Conservation (phyloP, 2,888 invertebrate genomes). For the Apoda limacodes region DNA sequence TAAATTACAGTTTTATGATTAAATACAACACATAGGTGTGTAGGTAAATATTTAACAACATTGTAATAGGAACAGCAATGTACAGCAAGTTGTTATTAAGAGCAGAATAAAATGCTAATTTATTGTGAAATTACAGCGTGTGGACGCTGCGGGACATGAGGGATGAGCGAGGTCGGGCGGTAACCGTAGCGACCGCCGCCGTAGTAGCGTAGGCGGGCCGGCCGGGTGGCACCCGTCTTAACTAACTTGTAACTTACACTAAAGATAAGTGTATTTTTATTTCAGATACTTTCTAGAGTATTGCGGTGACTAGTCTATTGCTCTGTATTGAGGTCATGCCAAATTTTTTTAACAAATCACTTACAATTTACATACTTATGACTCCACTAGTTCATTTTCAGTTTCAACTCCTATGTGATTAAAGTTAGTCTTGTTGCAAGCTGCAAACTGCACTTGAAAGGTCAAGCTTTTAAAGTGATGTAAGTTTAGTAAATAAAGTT, state of each 20-base stretch:
- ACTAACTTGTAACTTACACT: constrained; percentile 1
- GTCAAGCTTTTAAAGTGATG: constrained; percentile 28
- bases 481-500: constrained; percentile 34
- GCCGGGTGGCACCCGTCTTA: constrained; percentile 24
- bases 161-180: constrained; percentile 38
- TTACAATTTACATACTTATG: neutral
- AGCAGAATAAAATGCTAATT: constrained; percentile 17
- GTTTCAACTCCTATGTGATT: too few species aligned
- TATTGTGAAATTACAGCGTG: constrained; percentile 21
- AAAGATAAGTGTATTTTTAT: constrained; percentile 6
- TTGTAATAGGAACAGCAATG: neutral
- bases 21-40: too few species aligned
- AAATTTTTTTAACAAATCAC: constrained; percentile 1
- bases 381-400: too few species aligned
- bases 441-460: too few species aligned
- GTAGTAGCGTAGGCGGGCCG: constrained; percentile 39
- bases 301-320: too few species aligned
- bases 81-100: neutral
- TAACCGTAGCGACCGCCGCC: constrained; percentile 43
- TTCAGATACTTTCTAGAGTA: constrained; percentile 5
- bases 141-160: constrained; percentile 26
- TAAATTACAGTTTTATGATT: constrained; percentile 5
- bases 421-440: too few species aligned
- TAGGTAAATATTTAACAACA: too few species aligned
- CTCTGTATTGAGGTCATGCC: too few species aligned